A percentile compares a stretch with the other conserved stretches of the same genome.
These are phyloP conservation scores for Lepidocyrtinus sp. DNA, from an alignment of 2,888 invertebrate genomes.

Conservation along the genomic window DNA sequence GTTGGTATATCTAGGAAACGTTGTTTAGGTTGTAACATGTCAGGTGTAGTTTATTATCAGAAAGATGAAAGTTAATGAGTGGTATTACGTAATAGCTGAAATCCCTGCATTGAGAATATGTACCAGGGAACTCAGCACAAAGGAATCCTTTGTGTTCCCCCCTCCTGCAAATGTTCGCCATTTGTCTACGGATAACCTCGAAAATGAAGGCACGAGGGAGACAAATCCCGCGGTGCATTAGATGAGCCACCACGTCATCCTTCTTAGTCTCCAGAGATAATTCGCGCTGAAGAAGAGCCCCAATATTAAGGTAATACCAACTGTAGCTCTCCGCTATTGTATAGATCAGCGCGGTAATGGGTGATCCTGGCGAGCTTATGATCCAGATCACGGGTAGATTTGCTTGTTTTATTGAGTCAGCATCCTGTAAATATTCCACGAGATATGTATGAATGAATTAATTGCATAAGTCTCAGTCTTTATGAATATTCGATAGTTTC, in stretches of 20 bases:
- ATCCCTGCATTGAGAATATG: slow-evolving; percentile 19
- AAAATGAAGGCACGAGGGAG: slow-evolving; percentile 44
- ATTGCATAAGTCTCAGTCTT: not conserved
- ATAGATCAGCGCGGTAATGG: slow-evolving; percentile 26
- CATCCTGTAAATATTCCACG: slow-evolving; percentile 26
- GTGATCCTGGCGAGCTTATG: slow-evolving; percentile 36
- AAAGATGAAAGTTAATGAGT: not conserved
- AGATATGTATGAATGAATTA: not conserved
- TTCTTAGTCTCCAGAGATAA: slow-evolving; percentile 23
- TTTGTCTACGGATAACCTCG: slow-evolving; percentile 42
- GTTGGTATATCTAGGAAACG: slow-evolving; percentile 23
- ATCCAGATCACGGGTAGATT: slow-evolving; percentile 47
- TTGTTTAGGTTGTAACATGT: not conserved
- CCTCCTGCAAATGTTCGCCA: slow-evolving; percentile 37
- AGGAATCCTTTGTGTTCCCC: slow-evolving; percentile 39
- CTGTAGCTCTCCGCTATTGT: slow-evolving; percentile 35
- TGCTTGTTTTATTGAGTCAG: slow-evolving; percentile 3
- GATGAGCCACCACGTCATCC: slow-evolving; percentile 32
- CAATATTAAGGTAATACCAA: slow-evolving; percentile 35
- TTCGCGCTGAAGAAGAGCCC: slow-evolving; percentile 43
- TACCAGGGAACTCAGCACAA: slow-evolving; percentile 41
- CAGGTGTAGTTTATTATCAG: not conserved
- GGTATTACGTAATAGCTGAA: slow-evolving; percentile 28
- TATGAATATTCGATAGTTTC: too few relatives aligned
- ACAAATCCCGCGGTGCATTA: slow-evolving; percentile 47